These are phyloP conservation scores for Melipona bicolor DNA, from an alignment of 2,888 invertebrate species.

Conservation along the genomic window DNA sequence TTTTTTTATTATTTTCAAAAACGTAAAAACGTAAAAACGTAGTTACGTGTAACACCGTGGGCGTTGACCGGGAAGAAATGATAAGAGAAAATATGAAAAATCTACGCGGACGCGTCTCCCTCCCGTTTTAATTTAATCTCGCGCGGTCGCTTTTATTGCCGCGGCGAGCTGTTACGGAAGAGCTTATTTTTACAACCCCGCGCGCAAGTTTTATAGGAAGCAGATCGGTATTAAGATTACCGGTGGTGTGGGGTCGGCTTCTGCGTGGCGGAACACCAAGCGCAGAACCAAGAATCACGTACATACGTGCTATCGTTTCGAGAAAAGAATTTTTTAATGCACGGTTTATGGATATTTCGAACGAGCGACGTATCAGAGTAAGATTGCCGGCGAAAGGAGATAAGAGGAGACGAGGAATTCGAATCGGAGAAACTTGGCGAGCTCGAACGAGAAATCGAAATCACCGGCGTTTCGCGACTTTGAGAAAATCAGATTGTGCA, in stretches of 20 bases:
- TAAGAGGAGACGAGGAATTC: too few relatives aligned
- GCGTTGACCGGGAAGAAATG: conserved; percentile 9
- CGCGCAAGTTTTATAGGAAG: conserved; percentile 50
- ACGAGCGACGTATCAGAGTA: too few relatives aligned
- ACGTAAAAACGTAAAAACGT: too few relatives aligned
- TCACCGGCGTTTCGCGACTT: too few relatives aligned
- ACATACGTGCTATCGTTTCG: background rate
- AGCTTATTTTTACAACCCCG: conserved; percentile 51
- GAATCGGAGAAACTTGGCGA: too few relatives aligned
- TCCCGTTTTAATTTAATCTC: conserved; percentile 42
- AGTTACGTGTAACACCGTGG: too few relatives aligned
- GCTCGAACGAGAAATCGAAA: too few relatives aligned
- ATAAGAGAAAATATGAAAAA: conserved; percentile 46
- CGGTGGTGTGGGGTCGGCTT: conserved; percentile 25
- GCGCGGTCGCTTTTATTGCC: conserved; percentile 49
- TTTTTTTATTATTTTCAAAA: background rate
- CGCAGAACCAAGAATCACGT: background rate
- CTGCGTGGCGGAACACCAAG: conserved; percentile 1
- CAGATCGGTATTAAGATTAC: conserved; percentile 62
- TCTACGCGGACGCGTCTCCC: background rate
- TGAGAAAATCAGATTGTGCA: too few relatives aligned
- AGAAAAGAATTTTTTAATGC: conserved; percentile 39
- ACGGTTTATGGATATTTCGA: conserved; percentile 36
- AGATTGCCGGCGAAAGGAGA: too few relatives aligned
- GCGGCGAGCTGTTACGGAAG: conserved; percentile 40